These are phyloP conservation scores for Cephus pulcher DNA, from an alignment of 2,888 invertebrate species.

Conservation along the genomic window DNA sequence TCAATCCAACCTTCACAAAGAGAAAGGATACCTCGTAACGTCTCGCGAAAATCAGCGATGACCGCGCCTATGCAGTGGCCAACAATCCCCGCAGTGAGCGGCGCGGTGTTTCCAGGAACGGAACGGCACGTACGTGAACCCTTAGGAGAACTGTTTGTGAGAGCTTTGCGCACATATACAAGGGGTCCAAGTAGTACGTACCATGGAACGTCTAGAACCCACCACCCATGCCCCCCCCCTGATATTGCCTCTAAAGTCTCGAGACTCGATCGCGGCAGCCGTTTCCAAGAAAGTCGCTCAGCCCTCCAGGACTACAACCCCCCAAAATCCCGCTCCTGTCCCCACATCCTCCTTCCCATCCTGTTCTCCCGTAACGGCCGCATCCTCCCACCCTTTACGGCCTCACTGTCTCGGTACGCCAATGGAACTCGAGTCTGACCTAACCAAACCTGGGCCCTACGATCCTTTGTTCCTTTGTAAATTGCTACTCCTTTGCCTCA, in stretches of 20 bases:
- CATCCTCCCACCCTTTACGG: not conserved
- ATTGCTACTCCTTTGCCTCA: constrained; percentile 11
- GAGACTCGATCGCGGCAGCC: constrained; percentile 14
- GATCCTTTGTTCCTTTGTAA: constrained; percentile 16
- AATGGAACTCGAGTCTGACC: too few relatives aligned
- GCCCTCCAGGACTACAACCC: constrained; percentile 28
- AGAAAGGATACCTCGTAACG: not conserved
- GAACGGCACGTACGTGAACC: not conserved
- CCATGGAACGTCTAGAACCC: not conserved
- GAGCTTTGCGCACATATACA: not conserved
- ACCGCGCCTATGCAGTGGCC: not conserved
- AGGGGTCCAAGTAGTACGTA: not conserved
- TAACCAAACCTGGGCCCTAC: constrained; percentile 8
- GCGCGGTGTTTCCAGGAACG: not conserved
- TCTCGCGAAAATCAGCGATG: not conserved
- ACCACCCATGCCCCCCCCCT: not conserved
- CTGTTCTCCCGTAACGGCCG: not conserved
- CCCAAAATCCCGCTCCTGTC: constrained; percentile 19
- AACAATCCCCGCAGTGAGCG: constrained; percentile 1
- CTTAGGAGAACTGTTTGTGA: too few relatives aligned
- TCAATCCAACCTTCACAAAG: not conserved
- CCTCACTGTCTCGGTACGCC: not conserved
- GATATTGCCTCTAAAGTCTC: not conserved
- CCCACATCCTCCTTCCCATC: not conserved
- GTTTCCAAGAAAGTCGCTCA: constrained; percentile 31